phyloP scores from a whole-genome alignment of 2,888 invertebrate genomes.

The Microctonus aethiopoides region DNA sequence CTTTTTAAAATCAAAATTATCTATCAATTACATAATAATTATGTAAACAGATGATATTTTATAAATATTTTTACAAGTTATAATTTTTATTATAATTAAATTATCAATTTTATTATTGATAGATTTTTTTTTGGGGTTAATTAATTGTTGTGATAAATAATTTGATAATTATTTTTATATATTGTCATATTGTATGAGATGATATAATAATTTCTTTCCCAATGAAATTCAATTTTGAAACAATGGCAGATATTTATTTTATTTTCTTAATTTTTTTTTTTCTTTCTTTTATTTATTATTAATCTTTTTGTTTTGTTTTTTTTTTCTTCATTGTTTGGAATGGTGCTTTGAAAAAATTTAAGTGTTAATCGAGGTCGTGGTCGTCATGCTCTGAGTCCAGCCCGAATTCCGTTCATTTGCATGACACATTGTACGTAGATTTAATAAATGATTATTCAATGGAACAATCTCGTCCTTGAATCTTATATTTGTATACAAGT shows the following conservation, averaged over 20 bases:
- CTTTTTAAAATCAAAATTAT: not conserved
- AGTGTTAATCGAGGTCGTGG: conserved; percentile 40
- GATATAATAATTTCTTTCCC: not conserved
- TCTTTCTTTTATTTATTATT: too few relatives aligned
- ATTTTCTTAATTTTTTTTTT: not conserved
- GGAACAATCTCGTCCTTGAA: conserved; percentile 39
- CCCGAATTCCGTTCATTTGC: conserved; percentile 29
- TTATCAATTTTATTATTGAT: not conserved
- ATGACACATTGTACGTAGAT: conserved; percentile 11
- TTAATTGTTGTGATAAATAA: too few relatives aligned
- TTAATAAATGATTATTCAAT: conserved; percentile 25
- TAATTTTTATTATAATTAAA: too few relatives aligned
- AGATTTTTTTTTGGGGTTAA: not conserved
- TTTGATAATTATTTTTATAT: not conserved
- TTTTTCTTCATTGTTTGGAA: conserved; percentile 18
- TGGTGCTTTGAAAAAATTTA: conserved; percentile 14
- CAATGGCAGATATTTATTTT: conserved; percentile 16
- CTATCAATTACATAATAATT: not conserved
- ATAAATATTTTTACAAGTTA: too few relatives aligned
- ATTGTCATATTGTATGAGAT: not conserved
- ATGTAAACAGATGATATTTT: not conserved
- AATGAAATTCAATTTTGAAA: conserved; percentile 4
- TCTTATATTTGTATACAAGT: conserved; percentile 4
- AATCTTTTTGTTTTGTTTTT: not conserved
- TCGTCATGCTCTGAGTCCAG: conserved; percentile 35